A percentile compares a stretch with the other conserved stretches of the same genome.
These are phyloP conservation scores for Hanleya hanleyi DNA, from an alignment of 2,888 invertebrate species.

Conservation along the genomic window DNA sequence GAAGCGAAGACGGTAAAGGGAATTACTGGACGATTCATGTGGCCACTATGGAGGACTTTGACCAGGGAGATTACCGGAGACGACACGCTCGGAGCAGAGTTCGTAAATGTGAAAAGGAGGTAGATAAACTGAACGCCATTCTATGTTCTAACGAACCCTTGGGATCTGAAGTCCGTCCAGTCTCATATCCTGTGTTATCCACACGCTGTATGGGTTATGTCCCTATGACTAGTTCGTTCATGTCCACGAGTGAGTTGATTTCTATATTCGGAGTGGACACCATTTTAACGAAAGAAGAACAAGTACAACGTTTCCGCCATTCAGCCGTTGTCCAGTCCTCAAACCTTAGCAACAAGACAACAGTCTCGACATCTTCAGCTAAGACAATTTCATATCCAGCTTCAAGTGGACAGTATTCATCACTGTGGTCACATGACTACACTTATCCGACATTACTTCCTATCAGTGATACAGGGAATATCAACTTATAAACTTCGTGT, in stretches of 20 bases:
- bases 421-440: no score
- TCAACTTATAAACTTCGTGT: no score
- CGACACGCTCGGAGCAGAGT: slow-evolving; percentile 25
- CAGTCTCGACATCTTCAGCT: no score
- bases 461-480: no score
- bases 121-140: not conserved
- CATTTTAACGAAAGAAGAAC: not conserved
- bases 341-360: no score
- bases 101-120: not conserved
- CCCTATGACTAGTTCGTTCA: not conserved
- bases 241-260: not conserved
- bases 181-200: not conserved
- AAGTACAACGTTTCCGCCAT: not conserved
- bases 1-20: slow-evolving; percentile 37
- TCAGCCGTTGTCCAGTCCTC: no score
- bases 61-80: slow-evolving; percentile 39
- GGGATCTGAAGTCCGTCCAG: not conserved
- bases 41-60: slow-evolving; percentile 38
- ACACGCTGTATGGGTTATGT: not conserved
- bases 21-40: slow-evolving; percentile 43
- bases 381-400: no score
- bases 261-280: not conserved
- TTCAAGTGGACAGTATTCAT: no score
- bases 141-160: not conserved
- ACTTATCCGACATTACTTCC: no score